Conservation (phyloP, 2,888 invertebrate species). For the Epinotia brunnichana region DNA sequence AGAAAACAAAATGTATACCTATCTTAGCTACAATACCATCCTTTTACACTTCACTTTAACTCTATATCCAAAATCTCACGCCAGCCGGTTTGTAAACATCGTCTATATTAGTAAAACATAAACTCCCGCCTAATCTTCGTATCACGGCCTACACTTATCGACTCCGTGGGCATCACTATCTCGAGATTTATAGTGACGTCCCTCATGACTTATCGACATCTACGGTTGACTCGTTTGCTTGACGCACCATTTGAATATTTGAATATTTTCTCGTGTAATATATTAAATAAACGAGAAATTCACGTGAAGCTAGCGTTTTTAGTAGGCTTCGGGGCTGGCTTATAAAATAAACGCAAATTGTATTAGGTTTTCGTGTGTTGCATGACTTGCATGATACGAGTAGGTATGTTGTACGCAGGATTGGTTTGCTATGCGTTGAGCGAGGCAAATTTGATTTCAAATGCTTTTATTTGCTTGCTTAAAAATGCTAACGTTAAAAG, state of each 20-base stretch:
- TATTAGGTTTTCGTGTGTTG: not conserved
- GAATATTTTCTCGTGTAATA: conserved; percentile 56
- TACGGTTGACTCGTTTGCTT: conserved; percentile 56
- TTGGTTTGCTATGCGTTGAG: not conserved
- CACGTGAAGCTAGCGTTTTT: conserved; percentile 21
- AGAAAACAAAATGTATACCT: not conserved
- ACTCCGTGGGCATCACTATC: conserved; percentile 81
- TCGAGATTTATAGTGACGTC: conserved; percentile 80
- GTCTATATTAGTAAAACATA: conserved; percentile 27
- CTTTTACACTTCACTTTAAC: not conserved
- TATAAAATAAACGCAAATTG: conserved; percentile 5
- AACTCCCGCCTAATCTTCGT: conserved; percentile 22
- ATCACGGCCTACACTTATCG: conserved; percentile 54
- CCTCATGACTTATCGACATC: conserved; percentile 78
- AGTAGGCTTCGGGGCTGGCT: not conserved
- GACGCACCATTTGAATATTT: conserved; percentile 57
- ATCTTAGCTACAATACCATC: not conserved
- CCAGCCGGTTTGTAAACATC: not conserved
- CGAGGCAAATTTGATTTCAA: conserved; percentile 5
- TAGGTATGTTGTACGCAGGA: not conserved
- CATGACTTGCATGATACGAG: too few relatives aligned
- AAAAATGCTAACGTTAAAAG: not conserved
- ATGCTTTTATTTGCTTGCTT: not conserved
- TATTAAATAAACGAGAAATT: conserved; percentile 44
- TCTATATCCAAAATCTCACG: not conserved